These are phyloP conservation scores for Polydrusus tereticollis DNA, from an alignment of 2,888 invertebrate species.

Conservation along the genomic window DNA sequence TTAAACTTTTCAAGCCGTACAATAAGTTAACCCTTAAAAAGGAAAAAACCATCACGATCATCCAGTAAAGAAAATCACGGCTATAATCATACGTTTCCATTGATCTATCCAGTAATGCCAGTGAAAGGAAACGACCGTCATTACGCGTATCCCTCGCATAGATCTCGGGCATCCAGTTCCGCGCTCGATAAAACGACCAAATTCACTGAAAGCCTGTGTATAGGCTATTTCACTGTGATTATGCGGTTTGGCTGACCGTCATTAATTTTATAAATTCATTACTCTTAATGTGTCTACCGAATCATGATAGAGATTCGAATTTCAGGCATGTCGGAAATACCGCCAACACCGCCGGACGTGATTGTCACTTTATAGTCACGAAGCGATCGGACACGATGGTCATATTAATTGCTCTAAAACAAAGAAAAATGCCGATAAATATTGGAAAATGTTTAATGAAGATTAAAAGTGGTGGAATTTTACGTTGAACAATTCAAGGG, in stretches of 20 bases:
- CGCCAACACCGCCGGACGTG: slow-evolving; percentile 1
- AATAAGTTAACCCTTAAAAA: neutral
- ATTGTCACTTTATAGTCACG: slow-evolving; percentile 18
- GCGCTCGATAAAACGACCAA: slow-evolving; percentile 13
- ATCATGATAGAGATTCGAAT: slow-evolving; percentile 25
- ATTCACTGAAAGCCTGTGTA: slow-evolving; percentile 19
- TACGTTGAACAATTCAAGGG: too few species aligned
- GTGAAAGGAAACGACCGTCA: slow-evolving; percentile 25
- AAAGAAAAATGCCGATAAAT: slow-evolving; percentile 1
- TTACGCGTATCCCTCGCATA: slow-evolving; percentile 26
- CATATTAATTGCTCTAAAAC: neutral
- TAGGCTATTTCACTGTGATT: slow-evolving; percentile 28
- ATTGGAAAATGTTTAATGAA: too few species aligned
- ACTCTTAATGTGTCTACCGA: slow-evolving; percentile 12
- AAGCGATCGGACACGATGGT: neutral
- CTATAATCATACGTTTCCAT: slow-evolving; percentile 4
- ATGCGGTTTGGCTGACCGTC: slow-evolving; percentile 23
- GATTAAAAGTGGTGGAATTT: too few species aligned
- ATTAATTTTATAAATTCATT: slow-evolving; percentile 33
- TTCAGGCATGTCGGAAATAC: slow-evolving; percentile 20
- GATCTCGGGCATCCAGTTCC: slow-evolving; percentile 20
- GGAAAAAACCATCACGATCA: neutral
- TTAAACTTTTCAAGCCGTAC: too few species aligned
- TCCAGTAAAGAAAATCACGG: slow-evolving; percentile 1
- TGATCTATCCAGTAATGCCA: slow-evolving; percentile 20